These are phyloP conservation scores for Drosophila sproati DNA, from an alignment of 1,140 invertebrate species.

Conservation along the genomic window DNA sequence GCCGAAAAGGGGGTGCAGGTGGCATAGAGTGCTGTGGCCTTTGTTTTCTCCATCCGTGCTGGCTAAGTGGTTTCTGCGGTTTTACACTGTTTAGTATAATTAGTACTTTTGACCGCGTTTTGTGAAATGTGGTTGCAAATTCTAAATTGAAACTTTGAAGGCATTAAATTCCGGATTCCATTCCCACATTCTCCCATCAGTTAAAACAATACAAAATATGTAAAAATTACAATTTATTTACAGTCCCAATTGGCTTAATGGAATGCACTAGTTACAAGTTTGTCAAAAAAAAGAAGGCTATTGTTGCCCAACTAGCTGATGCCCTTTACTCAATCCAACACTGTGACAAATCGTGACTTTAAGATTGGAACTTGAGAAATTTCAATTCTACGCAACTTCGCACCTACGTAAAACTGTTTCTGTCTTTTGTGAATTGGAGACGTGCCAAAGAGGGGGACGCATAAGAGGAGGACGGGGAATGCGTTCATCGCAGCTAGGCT, in stretches of 20 bases:
- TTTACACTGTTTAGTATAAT: conserved; percentile 77
- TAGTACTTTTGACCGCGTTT: conserved; percentile 75
- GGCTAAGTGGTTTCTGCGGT: conserved; percentile 76
- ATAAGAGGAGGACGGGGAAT: not conserved
- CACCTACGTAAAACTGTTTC: too few species aligned
- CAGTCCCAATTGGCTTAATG: not conserved
- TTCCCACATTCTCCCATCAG: not conserved
- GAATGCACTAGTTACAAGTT: not conserved
- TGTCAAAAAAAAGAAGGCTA: too few species aligned
- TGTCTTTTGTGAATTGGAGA: too few species aligned
- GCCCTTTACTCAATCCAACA: too few species aligned
- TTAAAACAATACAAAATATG: conserved; percentile 11
- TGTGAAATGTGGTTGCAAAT: conserved; percentile 63
- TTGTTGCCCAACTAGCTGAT: too few species aligned
- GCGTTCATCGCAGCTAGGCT: not conserved
- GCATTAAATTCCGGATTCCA: conserved; percentile 15
- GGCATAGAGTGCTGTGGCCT: conserved; percentile 7
- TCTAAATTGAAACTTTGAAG: conserved; percentile 31
- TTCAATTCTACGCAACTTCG: too few species aligned
- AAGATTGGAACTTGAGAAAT: too few species aligned
- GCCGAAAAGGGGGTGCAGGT: too few species aligned
- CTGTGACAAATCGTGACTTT: too few species aligned
- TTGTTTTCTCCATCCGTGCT: conserved; percentile 31
- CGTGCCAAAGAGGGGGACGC: too few species aligned
- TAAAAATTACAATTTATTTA: conserved; percentile 22